Evolutionary conservation across 2,888 invertebrate genomes (phyloP).

Genomic region (Aspidiotus destructor): DNA sequence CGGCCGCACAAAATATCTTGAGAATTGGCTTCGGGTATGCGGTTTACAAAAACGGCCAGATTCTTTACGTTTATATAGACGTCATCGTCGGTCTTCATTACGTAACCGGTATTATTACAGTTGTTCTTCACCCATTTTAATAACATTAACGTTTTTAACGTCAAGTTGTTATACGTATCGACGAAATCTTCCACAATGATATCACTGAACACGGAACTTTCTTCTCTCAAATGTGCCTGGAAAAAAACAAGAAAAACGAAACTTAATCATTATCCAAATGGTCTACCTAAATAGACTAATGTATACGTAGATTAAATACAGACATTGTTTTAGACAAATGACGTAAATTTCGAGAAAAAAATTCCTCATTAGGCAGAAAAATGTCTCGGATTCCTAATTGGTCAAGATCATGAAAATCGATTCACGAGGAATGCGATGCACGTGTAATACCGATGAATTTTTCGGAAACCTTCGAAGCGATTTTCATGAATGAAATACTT

Average conservation of each 20-base stretch:
- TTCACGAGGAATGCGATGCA: too few relatives aligned
- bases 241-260: slow-evolving; percentile 38
- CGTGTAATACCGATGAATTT: too few relatives aligned
- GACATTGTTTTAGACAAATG: too few relatives aligned
- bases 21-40: neutral
- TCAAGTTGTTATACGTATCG: slow-evolving; percentile 79
- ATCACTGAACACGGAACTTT: slow-evolving; percentile 59
- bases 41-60: slow-evolving; percentile 47
- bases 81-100: slow-evolving; percentile 80
- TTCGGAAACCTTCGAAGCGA: too few relatives aligned
- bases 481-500: too few relatives aligned
- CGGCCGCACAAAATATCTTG: slow-evolving; percentile 12
- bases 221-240: slow-evolving; percentile 55
- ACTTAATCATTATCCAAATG: too few relatives aligned
- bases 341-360: too few relatives aligned
- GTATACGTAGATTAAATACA: too few relatives aligned
- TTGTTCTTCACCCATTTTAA: slow-evolving; percentile 66
- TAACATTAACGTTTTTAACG: slow-evolving; percentile 74
- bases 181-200: slow-evolving; percentile 73
- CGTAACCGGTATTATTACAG: slow-evolving; percentile 55
- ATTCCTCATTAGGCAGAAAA: too few relatives aligned
- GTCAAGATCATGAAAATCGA: too few relatives aligned
- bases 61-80: slow-evolving; percentile 70
- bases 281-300: too few relatives aligned
- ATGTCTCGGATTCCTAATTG: too few relatives aligned